A percentile compares a stretch with the other conserved stretches of the same genome.
Conservation (phyloP, 1,140 invertebrate genomes). For the Drosophila willistoni region DNA sequence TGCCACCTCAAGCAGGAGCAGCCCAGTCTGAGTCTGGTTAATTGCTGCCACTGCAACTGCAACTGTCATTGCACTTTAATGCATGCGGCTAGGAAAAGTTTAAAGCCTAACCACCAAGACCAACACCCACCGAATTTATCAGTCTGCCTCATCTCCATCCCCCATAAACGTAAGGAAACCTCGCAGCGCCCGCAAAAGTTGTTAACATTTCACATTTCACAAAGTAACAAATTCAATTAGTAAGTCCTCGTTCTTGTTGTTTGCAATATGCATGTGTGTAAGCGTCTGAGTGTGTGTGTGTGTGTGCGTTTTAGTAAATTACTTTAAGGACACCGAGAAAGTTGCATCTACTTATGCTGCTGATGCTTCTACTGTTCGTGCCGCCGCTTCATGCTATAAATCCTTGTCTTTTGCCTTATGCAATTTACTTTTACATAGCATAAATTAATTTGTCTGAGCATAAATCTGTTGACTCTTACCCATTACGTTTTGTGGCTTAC, state of each 20-base stretch:
- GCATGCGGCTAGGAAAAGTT: slow-evolving; percentile 41
- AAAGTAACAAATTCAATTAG: slow-evolving; percentile 79
- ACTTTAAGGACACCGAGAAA: slow-evolving; percentile 60
- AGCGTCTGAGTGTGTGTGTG: slow-evolving; percentile 6
- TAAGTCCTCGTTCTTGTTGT: slow-evolving; percentile 35
- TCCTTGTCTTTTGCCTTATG: slow-evolving; percentile 62
- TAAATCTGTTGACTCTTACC: slow-evolving; percentile 66
- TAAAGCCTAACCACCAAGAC: slow-evolving; percentile 1
- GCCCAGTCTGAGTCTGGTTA: slow-evolving; percentile 65
- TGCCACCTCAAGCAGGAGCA: slow-evolving; percentile 52
- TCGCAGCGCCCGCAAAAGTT: slow-evolving; percentile 63
- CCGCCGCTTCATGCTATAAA: slow-evolving; percentile 44
- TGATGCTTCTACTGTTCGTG: slow-evolving; percentile 5
- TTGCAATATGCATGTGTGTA: not conserved
- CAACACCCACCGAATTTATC: not conserved
- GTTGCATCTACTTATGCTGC: slow-evolving; percentile 36
- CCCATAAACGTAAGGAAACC: slow-evolving; percentile 41
- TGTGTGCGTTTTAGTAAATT: slow-evolving; percentile 64
- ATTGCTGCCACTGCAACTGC: slow-evolving; percentile 61
- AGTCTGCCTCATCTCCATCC: slow-evolving; percentile 17
- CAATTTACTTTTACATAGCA: slow-evolving; percentile 55
- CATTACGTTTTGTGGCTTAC: slow-evolving; percentile 35
- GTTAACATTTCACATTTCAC: slow-evolving; percentile 77
- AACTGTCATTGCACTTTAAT: slow-evolving; percentile 66
- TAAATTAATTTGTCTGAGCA: slow-evolving; percentile 75